A percentile compares a stretch with the other conserved stretches of the same genome.
phyloP scores from a whole-genome alignment of 2,797 vertebrate genomes.

The Molossus molossus region DNA sequence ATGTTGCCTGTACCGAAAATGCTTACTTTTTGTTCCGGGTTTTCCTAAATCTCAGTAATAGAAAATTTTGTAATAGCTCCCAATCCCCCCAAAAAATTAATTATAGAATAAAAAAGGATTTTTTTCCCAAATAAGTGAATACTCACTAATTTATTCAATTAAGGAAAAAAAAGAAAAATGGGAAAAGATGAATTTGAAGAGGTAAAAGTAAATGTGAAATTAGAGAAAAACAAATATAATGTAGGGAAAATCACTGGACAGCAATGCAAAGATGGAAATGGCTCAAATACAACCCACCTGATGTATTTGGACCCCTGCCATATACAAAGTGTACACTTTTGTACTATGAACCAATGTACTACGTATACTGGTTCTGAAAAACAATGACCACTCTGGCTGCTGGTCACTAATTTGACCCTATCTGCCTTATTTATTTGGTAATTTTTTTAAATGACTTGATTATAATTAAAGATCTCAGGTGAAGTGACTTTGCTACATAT shows the following conservation, averaged over 20 bases:
- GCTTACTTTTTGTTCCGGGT: neutral
- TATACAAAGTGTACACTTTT: neutral
- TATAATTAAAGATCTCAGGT: conserved; percentile 8
- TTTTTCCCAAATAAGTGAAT: neutral
- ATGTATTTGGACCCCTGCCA: neutral
- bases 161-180: neutral
- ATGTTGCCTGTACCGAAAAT: neutral
- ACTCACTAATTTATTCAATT: neutral
- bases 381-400: neutral
- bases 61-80: neutral
- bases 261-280: neutral
- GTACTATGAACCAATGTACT: neutral
- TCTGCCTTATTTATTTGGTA: neutral
- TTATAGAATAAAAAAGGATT: neutral
- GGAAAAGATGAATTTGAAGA: neutral
- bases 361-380: neutral
- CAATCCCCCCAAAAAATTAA: conserved; percentile 12
- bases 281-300: neutral
- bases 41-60: neutral
- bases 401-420: neutral
- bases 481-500: conserved; percentile 3
- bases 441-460: neutral
- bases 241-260: neutral
- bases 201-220: neutral
- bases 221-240: neutral